phyloP scores from a whole-genome alignment of 2,888 invertebrate genomes.

The Thecocarcelia acutangulata region DNA sequence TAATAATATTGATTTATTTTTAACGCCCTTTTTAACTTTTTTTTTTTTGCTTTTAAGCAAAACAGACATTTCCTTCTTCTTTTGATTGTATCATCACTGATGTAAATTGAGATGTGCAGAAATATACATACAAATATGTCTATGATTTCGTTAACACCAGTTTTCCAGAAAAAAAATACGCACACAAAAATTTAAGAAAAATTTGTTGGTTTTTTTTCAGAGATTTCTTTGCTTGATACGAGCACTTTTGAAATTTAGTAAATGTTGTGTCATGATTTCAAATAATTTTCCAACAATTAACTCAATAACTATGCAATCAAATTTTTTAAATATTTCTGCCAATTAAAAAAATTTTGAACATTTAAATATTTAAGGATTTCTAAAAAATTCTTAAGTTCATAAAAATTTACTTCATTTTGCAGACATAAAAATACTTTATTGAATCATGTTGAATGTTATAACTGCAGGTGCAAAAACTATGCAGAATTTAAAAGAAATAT shows the following conservation, averaged over 20 bases:
- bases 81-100: neutral
- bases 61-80: neutral
- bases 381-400: neutral
- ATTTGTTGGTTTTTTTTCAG: constrained; percentile 20
- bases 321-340: neutral
- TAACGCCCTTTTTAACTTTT: no score
- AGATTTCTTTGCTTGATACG: constrained; percentile 8
- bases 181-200: neutral
- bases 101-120: neutral
- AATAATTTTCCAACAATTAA: constrained; percentile 13
- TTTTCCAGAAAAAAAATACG: neutral
- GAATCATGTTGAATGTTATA: no score
- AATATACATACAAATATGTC: neutral
- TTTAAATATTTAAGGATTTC: neutral
- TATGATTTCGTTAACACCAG: neutral
- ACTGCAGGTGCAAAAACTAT: no score
- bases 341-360: neutral
- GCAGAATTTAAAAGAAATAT: no score
- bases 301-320: constrained; percentile 1
- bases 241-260: constrained; percentile 28
- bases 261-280: constrained; percentile 15
- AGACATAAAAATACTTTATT: no score
- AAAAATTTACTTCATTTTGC: neutral
- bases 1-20: no score
- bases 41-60: no score